Base-by-base conservation (phyloP, 2,113 vertebrate genomes). In the Elachura formosa region DNA sequence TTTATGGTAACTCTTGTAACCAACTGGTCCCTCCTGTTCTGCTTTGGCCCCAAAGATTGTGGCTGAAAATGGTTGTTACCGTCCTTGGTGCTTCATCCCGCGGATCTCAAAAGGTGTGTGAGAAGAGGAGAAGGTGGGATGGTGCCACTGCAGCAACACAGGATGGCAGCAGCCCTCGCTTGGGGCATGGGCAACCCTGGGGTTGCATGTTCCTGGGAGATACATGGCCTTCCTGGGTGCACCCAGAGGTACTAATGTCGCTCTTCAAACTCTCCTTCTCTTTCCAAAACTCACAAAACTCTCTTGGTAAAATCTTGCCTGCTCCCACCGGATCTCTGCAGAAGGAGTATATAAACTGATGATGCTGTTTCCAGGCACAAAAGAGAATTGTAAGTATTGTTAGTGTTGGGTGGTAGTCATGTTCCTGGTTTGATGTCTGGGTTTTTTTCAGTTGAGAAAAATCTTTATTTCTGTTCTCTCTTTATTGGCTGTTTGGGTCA, bases 351-450 rank as follows among this genome's bases (percentile, higher is more conserved):
- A 3, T 73, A 79, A 76, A 91, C 43, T 85, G 81, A 55, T 0
- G 1, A 14, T 91, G 45, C 49, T 56, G 58, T 69, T 94, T 41
- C 67, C 71, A 75, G 74, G 82, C 87, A 66, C 67, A 62, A 91
- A 91, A 93, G 78, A 26, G 38, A 68, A 79, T 75, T 95, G 75
- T 95, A 94, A 96, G 90, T 96, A 94, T 72, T 72, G 55, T 48
- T 55, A 20, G 45, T 69, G 66, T 54, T 79, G 74, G 40, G 40
- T 95, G 17, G 4, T 28, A 25, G 67, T 66, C 2, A 0, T 46
- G 49, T 34, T 62, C 79, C 69, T 75, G n/a, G 18, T 87, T 86
- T 94, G 69, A n/a, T 75, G 59, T 55, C 38, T 64, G 40, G 0
- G 36, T 3, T 33, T 75, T 86, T 88, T 78, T 78, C 40, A 64